A percentile compares a stretch with the other conserved stretches of the same genome.
These are phyloP conservation scores for Alouatta palliata DNA, from an alignment of 2,113 vertebrate species.

Conservation along the genomic window DNA sequence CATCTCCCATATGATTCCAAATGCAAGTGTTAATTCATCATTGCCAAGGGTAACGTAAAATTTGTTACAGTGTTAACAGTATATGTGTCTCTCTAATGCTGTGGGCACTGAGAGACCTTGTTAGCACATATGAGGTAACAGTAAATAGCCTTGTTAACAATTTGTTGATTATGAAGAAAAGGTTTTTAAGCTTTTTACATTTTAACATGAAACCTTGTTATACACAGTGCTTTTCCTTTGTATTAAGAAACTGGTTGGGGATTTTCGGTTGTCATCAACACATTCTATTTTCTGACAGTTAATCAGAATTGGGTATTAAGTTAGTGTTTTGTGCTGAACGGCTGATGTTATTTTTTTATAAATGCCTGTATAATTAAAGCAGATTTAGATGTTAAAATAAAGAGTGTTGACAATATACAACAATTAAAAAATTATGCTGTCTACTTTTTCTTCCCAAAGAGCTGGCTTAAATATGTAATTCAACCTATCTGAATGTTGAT, in stretches of 20 bases:
- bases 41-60: not conserved
- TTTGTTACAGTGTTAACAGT: not conserved
- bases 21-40: not conserved
- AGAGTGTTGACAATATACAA: not conserved
- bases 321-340: not conserved
- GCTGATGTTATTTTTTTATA: too few relatives aligned
- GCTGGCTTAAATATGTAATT: not conserved
- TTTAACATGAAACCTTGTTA: not conserved
- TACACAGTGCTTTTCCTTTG: not conserved
- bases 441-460: not conserved
- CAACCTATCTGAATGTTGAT: not conserved
- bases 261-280: not conserved
- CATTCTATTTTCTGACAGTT: not conserved
- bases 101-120: too few relatives aligned
- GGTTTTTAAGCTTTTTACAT: not conserved
- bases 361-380: not conserved
- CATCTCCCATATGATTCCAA: not conserved
- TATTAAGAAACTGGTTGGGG: not conserved
- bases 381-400: not conserved
- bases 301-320: not conserved
- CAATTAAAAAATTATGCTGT: not conserved
- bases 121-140: rapidly evolving
- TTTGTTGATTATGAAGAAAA: not conserved
- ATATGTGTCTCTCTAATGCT: not conserved
- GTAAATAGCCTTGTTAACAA: not conserved